Base-by-base conservation (phyloP, 2,888 invertebrate genomes). In the Carterocephalus palaemon region DNA sequence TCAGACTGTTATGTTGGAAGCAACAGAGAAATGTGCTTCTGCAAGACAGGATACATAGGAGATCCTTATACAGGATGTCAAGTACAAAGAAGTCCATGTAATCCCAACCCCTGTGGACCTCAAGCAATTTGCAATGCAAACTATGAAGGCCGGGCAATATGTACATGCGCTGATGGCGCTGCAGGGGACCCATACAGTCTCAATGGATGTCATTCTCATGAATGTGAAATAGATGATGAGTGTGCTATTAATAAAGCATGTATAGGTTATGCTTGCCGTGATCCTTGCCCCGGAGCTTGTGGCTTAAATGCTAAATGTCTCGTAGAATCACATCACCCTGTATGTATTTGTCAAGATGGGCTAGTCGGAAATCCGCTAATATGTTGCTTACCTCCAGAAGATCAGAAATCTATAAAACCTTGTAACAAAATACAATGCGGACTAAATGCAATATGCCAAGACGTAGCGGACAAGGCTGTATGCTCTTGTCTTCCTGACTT, bases 11-110 rank as follows among this genome's bases (percentile, higher is more conserved):
- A 95, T 64, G 92, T 95, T 3, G 89, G 92, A 32, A 92, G 92
- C 46, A 94, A 94, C 62, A 91, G 91, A 61, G 95, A 96, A 74
- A 92, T 93, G 72, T 96, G 96, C 71, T 95, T 92, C 73, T 96
- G 96, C 61, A 91, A 90, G 67, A 70, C 88, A 32, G 94, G 93
- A 15, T 94, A 88, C 70, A 88, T 88, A 28, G 96, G 95, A 9
- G 93, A 96, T 82, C 92, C 95, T 2, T 94, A 94, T 60, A 88
- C 90, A 16, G 92, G 91, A n/a, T 95, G 95, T 64, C 88, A 89
- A 57, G 86, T 89, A 34, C 90, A 92, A 70, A 92, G 92, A 56
- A 87, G 89, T 61, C 92, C 92, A 1, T 96, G 95, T 60, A 85
- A 89, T 57, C 93, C 94, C 22, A 94, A 91, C 68, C 94, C 94